Percentiles rank a stretch among this genome's conserved stretches.
Conservation (phyloP, 2,888 invertebrate genomes). For the Drosophila kanekoi region DNA sequence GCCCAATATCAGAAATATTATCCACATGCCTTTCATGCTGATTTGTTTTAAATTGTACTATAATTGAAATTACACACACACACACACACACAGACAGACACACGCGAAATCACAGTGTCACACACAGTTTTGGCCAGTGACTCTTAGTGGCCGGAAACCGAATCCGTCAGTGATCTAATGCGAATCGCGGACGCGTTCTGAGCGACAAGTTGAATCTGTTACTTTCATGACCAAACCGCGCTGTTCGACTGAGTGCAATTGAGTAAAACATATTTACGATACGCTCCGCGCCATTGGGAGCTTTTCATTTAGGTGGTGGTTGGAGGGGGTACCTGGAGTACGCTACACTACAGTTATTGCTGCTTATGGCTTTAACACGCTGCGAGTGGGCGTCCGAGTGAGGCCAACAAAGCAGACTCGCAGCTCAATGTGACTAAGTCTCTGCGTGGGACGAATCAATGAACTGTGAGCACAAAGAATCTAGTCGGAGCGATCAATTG, state of each 20-base stretch:
- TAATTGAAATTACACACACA: constrained; percentile 15
- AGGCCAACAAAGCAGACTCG: constrained; percentile 17
- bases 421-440: not conserved
- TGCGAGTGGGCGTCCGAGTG: constrained; percentile 41
- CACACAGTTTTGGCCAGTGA: constrained; percentile 24
- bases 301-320: constrained; percentile 47
- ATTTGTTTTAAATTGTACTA: not conserved
- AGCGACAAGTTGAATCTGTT: constrained; percentile 59
- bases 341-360: constrained; percentile 56
- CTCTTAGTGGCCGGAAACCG: constrained; percentile 43
- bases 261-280: constrained; percentile 74
- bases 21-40: constrained; percentile 74
- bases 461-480: not conserved
- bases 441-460: constrained; percentile 37
- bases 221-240: constrained; percentile 72
- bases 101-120: constrained; percentile 19
- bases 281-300: constrained; percentile 53
- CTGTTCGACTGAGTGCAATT: constrained; percentile 70
- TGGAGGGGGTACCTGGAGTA: constrained; percentile 25
- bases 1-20: constrained; percentile 73
- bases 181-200: constrained; percentile 51
- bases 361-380: constrained; percentile 50
- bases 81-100: not conserved
- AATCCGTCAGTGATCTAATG: constrained; percentile 67
- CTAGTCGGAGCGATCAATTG: not conserved